These are phyloP conservation scores for Chaetorhynchus papuensis DNA, from an alignment of 2,113 vertebrate genomes.

Conservation along the genomic window DNA sequence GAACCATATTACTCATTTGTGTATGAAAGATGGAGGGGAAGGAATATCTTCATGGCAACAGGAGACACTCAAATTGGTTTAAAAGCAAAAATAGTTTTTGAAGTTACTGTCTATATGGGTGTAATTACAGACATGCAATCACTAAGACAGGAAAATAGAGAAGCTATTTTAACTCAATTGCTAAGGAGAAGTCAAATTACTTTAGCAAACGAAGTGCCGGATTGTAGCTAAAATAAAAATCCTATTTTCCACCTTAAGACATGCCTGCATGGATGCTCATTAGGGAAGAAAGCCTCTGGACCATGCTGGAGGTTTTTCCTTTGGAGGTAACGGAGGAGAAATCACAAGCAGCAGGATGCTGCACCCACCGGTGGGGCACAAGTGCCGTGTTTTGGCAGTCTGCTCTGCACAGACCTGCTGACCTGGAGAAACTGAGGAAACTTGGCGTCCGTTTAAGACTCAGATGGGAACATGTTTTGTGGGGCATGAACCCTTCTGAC, in stretches of 20 bases:
- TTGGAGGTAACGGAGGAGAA: not conserved
- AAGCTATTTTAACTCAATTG: slow-evolving; percentile 53
- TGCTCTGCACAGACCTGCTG: not conserved
- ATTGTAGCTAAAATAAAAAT: slow-evolving; percentile 18
- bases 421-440: not conserved
- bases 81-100: slow-evolving; percentile 42
- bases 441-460: not conserved
- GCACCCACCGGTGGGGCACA: rapidly evolving
- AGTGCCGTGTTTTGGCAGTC: not conserved
- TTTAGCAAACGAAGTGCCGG: slow-evolving; percentile 13
- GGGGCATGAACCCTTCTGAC: not conserved
- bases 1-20: not conserved
- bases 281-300: not conserved
- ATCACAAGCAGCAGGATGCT: not conserved
- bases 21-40: not conserved
- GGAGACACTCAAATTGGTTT: slow-evolving; percentile 13
- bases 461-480: not conserved
- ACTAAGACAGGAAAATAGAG: slow-evolving; percentile 43
- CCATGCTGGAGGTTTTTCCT: not conserved
- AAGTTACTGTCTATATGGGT: slow-evolving; percentile 36
- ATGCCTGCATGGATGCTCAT: not conserved
- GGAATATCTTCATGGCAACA: slow-evolving; percentile 46
- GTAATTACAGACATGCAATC: slow-evolving; percentile 52
- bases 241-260: not conserved
- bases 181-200: slow-evolving; percentile 51